phyloP scores from a whole-genome alignment of 2,797 vertebrate species.

The Oceanodroma leucorhoa region DNA sequence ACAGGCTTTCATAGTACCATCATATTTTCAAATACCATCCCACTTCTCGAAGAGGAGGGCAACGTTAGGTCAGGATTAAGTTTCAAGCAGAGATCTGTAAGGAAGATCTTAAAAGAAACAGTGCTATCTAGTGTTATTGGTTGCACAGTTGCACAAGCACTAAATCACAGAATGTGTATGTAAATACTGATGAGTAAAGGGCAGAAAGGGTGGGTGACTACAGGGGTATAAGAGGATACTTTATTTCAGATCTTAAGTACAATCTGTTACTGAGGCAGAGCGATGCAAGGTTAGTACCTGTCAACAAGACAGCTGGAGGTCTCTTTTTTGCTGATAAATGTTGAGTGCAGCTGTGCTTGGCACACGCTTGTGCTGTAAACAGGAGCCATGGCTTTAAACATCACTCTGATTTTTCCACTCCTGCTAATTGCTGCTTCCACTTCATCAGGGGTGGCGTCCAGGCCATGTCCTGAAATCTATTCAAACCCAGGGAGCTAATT shows the following conservation, averaged over 20 bases:
- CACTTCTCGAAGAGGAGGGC: neutral
- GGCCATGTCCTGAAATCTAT: neutral
- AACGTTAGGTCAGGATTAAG: slow-evolving; percentile 40
- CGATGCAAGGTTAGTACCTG: slow-evolving; percentile 31
- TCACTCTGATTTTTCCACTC: neutral
- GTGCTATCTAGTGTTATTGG: neutral
- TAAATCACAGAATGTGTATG: neutral
- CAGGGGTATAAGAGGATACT: neutral
- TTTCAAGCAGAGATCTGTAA: slow-evolving; percentile 21
- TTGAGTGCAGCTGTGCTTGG: slow-evolving; percentile 48
- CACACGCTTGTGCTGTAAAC: slow-evolving; percentile 10
- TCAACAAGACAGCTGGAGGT: slow-evolving; percentile 40
- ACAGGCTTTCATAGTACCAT: neutral
- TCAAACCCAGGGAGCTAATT: neutral
- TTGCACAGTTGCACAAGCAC: neutral
- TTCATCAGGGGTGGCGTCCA: neutral
- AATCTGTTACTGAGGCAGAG: neutral
- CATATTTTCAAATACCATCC: slow-evolving; percentile 15
- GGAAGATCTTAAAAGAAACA: slow-evolving; percentile 13
- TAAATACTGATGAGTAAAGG: neutral
- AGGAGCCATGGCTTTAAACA: slow-evolving; percentile 1
- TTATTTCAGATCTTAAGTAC: neutral
- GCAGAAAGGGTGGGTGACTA: neutral
- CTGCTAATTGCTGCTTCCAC: slow-evolving; percentile 3
- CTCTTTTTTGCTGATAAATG: slow-evolving; percentile 42